Conservation (phyloP, 2,113 vertebrate genomes). For the Mirounga angustirostris region DNA sequence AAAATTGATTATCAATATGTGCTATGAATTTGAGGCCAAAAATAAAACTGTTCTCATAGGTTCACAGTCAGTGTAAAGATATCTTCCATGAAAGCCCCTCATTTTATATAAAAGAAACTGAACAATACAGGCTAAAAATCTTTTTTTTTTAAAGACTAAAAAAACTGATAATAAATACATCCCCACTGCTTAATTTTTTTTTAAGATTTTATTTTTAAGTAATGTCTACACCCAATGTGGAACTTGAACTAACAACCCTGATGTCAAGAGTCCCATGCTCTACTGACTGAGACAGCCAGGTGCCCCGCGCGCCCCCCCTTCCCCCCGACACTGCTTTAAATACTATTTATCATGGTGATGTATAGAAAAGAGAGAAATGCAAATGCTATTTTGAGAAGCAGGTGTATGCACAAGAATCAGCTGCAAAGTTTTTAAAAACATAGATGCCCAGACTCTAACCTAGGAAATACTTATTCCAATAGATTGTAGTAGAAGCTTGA, state of each 20-base stretch:
- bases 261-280: not conserved
- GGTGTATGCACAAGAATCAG: not conserved
- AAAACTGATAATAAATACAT: not conserved
- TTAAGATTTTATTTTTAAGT: not conserved
- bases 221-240: not conserved
- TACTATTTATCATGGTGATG: not conserved
- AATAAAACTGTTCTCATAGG: conserved; percentile 35
- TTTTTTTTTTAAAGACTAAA: not conserved
- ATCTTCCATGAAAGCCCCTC: not conserved
- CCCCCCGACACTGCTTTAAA: not conserved
- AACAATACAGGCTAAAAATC: not conserved
- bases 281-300: not conserved
- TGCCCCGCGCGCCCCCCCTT: no score
- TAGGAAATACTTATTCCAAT: not conserved
- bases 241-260: not conserved
- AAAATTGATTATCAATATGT: conserved; percentile 12
- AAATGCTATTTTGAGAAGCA: conserved; percentile 22
- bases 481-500: not conserved
- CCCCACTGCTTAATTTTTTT: not conserved
- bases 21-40: conserved; percentile 21
- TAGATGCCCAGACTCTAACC: not conserved
- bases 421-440: conserved; percentile 46
- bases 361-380: not conserved
- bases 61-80: not conserved
- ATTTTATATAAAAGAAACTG: not conserved